Conservation (phyloP, 2,888 invertebrate genomes). For the Tigriopus californicus region DNA sequence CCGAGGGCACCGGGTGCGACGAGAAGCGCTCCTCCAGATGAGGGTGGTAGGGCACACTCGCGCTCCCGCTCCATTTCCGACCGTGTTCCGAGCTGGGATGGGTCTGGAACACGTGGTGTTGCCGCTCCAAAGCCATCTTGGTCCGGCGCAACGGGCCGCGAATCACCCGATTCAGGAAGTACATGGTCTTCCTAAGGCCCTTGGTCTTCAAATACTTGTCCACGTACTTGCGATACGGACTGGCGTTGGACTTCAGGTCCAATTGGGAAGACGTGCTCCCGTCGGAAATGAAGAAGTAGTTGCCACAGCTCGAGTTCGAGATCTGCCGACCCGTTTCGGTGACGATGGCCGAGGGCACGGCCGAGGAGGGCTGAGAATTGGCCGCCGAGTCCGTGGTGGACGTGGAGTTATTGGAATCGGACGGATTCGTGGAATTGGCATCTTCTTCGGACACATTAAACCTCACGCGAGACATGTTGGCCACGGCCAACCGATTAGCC, state of each 20-base stretch:
- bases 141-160: conserved; percentile 15
- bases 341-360: too few relatives aligned
- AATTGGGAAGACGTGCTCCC: too few relatives aligned
- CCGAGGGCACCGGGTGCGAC: conserved; percentile 17
- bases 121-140: conserved; percentile 9
- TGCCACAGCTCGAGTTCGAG: too few relatives aligned
- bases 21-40: conserved; percentile 16
- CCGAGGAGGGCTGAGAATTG: conserved; percentile 21
- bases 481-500: too few relatives aligned
- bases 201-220: conserved; percentile 70
- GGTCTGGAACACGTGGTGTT: background rate
- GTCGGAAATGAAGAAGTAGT: too few relatives aligned
- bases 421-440: conserved; percentile 27
- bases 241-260: too few relatives aligned
- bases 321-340: too few relatives aligned
- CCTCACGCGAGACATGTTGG: conserved; percentile 1
- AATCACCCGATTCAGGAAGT: conserved; percentile 32
- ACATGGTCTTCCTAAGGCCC: conserved; percentile 57
- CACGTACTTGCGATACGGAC: conserved; percentile 44
- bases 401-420: conserved; percentile 31
- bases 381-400: conserved; percentile 25
- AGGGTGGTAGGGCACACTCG: background rate
- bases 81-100: background rate
- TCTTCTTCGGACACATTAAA: background rate
- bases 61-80: background rate